Evolutionary conservation across 2,113 vertebrate genomes (phyloP), one percentile per base, ranked within the genome.

Genomic region (Microtus montanus): DNA sequence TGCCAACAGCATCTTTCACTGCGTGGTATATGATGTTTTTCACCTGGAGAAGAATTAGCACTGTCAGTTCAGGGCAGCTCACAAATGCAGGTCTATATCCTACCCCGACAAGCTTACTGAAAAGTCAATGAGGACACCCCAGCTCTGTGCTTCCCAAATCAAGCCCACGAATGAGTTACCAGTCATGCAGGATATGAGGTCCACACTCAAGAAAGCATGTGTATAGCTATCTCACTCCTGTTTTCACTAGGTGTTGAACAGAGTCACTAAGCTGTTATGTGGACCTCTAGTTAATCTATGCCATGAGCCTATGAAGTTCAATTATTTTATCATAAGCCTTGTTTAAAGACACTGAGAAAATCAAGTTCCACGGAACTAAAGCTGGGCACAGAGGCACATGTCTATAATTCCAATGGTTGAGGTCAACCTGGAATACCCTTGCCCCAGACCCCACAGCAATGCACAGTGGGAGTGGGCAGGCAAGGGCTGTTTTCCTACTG

Each of bases 21-120:
- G 99, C 99, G 10, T 99, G 99, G 98, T 99, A 99, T 97, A 99
- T 99, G 98, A 99, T 99, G 98, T 99, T 99, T 98, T 99, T 99
- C 98, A 99, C 99, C 99, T 99, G 98, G 66, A 97, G 97, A 96
- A 61, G 92, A 95, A 95, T 89, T 41, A 75, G 85, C 90, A 94
- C 22, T 44, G 73, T 98, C 88, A 97, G 87, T 85, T 58, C 84
- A 49, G 0, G 11, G 93, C n/a, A 74, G 82, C n/a, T 52, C 61
- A 41, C 13, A 63, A 26, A 41, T 14, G 28, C 49, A 82, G 85
- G 89, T 30, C 28, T 33, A 66, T 19, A 26, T 33, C 75, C 41
- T n/a, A 58, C 30, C 70, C n/a, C 20, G 14, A 77, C 12, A 35
- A 54, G 22, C 71, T 80, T 41, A 33, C 12, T 87, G 64, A n/a